Evolutionary conservation across 2,888 invertebrate genomes (phyloP).

Genomic region (Amiota mariae): DNA sequence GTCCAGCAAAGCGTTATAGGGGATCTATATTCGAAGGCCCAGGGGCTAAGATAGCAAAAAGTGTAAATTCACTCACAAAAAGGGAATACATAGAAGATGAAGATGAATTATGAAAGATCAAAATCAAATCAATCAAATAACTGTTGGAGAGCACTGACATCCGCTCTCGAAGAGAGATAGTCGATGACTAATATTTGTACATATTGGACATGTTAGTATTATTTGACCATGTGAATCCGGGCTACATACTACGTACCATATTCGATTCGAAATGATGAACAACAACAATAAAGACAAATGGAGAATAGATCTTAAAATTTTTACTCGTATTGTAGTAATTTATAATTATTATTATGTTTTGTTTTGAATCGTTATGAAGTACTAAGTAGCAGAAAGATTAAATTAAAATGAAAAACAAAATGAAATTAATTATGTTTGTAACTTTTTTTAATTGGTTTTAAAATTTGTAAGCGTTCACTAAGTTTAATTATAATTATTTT

Average conservation of each 20-base stretch:
- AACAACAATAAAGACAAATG: constrained; percentile 1
- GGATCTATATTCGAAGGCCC: too few relatives aligned
- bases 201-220: constrained; percentile 28
- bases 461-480: constrained; percentile 50
- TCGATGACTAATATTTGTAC: too few relatives aligned
- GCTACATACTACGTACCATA: too few relatives aligned
- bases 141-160: too few relatives aligned
- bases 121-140: too few relatives aligned
- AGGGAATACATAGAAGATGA: too few relatives aligned
- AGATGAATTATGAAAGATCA: too few relatives aligned
- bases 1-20: too few relatives aligned
- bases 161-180: too few relatives aligned
- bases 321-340: not conserved
- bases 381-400: not conserved
- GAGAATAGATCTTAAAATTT: not conserved
- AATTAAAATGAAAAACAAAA: not conserved
- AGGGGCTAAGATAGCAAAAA: too few relatives aligned
- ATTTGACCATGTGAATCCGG: not conserved
- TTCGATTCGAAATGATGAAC: constrained; percentile 50
- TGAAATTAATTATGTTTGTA: constrained; percentile 2
- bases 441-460: constrained; percentile 30
- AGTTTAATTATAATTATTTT: constrained; percentile 3
- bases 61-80: too few relatives aligned
- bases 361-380: not conserved
- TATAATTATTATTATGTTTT: not conserved